Percentiles rank a stretch among this genome's conserved stretches.
Conservation (phyloP, 2,113 vertebrate species). For the Apteryx owenii region DNA sequence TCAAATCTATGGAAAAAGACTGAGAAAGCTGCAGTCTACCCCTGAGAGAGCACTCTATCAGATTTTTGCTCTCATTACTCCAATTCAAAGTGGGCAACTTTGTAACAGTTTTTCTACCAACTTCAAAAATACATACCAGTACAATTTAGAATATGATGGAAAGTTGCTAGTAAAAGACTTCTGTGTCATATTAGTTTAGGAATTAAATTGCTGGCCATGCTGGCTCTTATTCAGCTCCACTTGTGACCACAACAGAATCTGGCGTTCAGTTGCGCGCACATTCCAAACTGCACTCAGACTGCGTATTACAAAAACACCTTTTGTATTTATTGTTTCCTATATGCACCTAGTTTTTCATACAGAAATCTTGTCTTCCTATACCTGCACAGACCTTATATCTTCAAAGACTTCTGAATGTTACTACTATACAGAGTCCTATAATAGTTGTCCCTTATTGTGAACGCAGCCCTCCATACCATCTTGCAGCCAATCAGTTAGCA, state of each 20-base stretch:
- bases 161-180: constrained; percentile 27
- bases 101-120: neutral
- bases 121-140: neutral
- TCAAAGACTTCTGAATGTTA: neutral
- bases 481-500: neutral
- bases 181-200: constrained; percentile 15
- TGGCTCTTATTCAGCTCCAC: neutral
- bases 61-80: neutral
- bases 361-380: neutral
- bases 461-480: neutral
- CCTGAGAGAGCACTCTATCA: neutral
- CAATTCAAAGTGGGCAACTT: neutral
- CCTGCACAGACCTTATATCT: neutral
- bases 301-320: neutral
- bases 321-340: neutral
- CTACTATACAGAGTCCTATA: neutral
- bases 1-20: neutral
- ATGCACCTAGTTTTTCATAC: neutral
- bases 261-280: neutral
- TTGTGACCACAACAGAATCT: neutral
- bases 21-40: neutral
- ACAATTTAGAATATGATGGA: constrained; percentile 22
- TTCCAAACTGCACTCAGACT: neutral
- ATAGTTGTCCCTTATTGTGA: neutral
- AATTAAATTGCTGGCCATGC: neutral